phyloP scores from a whole-genome alignment of 2,797 vertebrate genomes.

The Poeciliopsis presidionis region DNA sequence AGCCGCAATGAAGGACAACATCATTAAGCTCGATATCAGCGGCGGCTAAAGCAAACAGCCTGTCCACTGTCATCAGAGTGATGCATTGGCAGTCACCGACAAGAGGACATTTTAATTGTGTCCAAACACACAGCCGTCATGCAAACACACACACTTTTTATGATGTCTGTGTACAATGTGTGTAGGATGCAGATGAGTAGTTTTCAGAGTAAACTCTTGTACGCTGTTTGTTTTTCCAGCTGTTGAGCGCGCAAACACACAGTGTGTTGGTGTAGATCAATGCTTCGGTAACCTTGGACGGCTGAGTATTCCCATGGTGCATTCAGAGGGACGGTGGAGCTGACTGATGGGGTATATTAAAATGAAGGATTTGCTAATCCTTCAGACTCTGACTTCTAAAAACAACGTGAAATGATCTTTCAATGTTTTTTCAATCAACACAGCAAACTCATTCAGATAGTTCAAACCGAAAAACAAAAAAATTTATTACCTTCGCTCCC shows the following conservation, averaged over 20 bases:
- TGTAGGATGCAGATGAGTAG: conserved; percentile 24
- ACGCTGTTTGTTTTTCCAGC: conserved; percentile 19
- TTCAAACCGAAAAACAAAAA: neutral
- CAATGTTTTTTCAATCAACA: neutral
- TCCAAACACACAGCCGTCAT: conserved; percentile 44
- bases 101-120: conserved; percentile 75
- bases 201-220: conserved; percentile 39
- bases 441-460: neutral
- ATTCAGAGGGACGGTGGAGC: conserved; percentile 1
- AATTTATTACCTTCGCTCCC: neutral
- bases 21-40: conserved; percentile 77
- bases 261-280: conserved; percentile 38
- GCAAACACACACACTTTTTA: conserved; percentile 25
- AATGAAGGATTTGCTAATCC: neutral
- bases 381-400: neutral
- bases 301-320: conserved; percentile 39
- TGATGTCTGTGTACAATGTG: conserved; percentile 18
- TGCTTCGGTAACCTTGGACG: conserved; percentile 24
- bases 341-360: conserved; percentile 7
- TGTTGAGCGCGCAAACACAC: conserved; percentile 33
- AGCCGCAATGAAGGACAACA: conserved; percentile 75
- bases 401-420: neutral
- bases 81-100: conserved; percentile 67
- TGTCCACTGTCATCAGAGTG: conserved; percentile 75
- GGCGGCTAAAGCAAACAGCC: conserved; percentile 68